phyloP scores from a whole-genome alignment of 2,888 invertebrate genomes.

The Rhagophthalmus giganteus region DNA sequence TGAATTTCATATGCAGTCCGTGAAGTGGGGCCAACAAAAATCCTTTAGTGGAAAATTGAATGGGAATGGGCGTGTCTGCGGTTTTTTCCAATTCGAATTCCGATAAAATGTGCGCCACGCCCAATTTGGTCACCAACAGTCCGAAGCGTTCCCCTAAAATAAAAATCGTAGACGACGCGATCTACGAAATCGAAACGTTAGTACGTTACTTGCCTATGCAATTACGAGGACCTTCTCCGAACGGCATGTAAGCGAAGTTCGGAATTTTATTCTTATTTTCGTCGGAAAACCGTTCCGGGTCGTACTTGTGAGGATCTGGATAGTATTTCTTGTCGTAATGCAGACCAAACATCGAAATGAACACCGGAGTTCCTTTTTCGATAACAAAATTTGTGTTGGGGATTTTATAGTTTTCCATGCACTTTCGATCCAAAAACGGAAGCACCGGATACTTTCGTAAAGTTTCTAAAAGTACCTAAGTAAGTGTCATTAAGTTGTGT shows the following conservation, averaged over 20 bases:
- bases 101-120: slow-evolving; percentile 25
- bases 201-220: slow-evolving; percentile 18
- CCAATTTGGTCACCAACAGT: slow-evolving; percentile 29
- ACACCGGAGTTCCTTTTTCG: slow-evolving; percentile 47
- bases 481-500: too few species aligned
- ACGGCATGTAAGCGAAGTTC: slow-evolving; percentile 10
- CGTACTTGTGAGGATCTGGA: slow-evolving; percentile 50
- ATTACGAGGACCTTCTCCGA: slow-evolving; percentile 20
- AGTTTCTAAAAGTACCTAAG: slow-evolving; percentile 49
- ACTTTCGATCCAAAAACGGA: slow-evolving; percentile 43
- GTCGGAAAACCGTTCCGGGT: slow-evolving; percentile 50
- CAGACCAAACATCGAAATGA: slow-evolving; percentile 46
- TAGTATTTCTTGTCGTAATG: slow-evolving; percentile 50
- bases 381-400: slow-evolving; percentile 40
- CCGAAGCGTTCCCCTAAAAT: slow-evolving; percentile 34
- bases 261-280: slow-evolving; percentile 32
- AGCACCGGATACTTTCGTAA: slow-evolving; percentile 53
- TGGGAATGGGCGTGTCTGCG: slow-evolving; percentile 17
- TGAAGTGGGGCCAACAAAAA: slow-evolving; percentile 17
- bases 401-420: slow-evolving; percentile 42
- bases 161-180: background rate
- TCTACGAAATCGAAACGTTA: background rate
- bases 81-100: slow-evolving; percentile 24
- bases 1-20: slow-evolving; percentile 25
- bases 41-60: slow-evolving; percentile 18